Base-by-base conservation (phyloP, 2,888 invertebrate genomes). In the Lutraria lutraria region DNA sequence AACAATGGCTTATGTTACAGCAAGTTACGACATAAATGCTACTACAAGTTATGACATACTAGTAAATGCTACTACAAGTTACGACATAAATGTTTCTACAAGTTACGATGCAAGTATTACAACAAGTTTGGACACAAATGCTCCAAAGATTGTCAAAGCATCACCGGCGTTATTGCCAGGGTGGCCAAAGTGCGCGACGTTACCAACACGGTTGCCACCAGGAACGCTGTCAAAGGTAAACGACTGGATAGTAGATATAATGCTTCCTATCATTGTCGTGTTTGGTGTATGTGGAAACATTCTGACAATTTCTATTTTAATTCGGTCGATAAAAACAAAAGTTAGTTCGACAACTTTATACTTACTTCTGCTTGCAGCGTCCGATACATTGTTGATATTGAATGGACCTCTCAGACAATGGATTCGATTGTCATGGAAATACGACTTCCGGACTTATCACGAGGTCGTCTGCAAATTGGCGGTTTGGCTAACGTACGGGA, bases 401-500 rank as follows among this genome's bases (percentile, higher is more conserved):
- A 87, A 85, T 29, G 82, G 85, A 16, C 88, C 88, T 29, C 76
- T 90, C 4, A 56, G 90, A 63, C 88, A 89, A 82, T 90, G 88
- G 87, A 82, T 90, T 10, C 76, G 88, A 54, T 68, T 85, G 19
- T 80, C 80, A 15, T 86, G 85, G 86, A 53, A 86, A 60, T 88
- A 84, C 76, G 88, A 90, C 34, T 63, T 88, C 31, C 25, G 91
- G n/a, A 43, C 60, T 21, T 83, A 60, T 29, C 63, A 85, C 34
- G 85, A 83, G 25, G 29, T 85, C 4, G 82, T 88, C n/a, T 92
- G 92, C 81, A 92, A 89, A 54, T 15, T 90, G 19, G 84, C 86
- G 0, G 79, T 89, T 31, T 92, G 81, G 88, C 54, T 92, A 0
- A 89, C 90, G 13, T 92, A 92, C 81, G 72, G 85, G 15, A 89